Base-by-base conservation (phyloP, 1,140 invertebrate species). In the Brachionus rotundiformis region DNA sequence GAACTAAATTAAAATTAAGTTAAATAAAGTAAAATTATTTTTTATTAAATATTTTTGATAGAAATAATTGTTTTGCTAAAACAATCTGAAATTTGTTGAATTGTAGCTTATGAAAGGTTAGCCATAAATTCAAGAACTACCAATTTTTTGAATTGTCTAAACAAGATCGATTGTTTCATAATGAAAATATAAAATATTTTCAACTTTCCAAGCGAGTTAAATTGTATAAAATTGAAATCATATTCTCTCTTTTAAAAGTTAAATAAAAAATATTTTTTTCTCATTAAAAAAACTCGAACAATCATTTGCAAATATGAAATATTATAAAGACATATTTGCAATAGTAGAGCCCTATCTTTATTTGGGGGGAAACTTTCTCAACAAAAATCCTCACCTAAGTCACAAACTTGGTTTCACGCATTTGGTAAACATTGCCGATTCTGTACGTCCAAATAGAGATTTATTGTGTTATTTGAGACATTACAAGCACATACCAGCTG, bases 351-450 rank as follows among this genome's bases (percentile, higher is more conserved):
- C 68, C 7, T 73, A 41, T 73, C 39, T 73, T 19, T 73, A 41
- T 41, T 3, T 73, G 8, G 68, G 68, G 0, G 68, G 68, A 41
- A 31, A 41, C 23, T 16, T 25, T 25, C 8, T 73, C 10, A 73
- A 73, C 39, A 36, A 31, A 44, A 73, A 73, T 44, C 68, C 68
- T 23, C 16, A 41, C 11, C 8, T 25, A 19, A 11, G 8, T 6
- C 8, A 5, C 8, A 19, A 23, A 3, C 36, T 73, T 16, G 81
- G 81, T 25, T 41, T 83, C 7, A 83, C 83, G 5, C 83, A 83
- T 68, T 47, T 83, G 10, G 36, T 83, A n/a, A 83, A 83, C 25
- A 61, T 49, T n/a, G 83, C 83, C n/a, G 61, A 39, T 16, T 29
- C 63, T 10, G 39, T 82, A 10, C 44, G 23, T 8, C 63, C 63